phyloP scores from a whole-genome alignment of 2,888 invertebrate species.

The Drosophila recens region DNA sequence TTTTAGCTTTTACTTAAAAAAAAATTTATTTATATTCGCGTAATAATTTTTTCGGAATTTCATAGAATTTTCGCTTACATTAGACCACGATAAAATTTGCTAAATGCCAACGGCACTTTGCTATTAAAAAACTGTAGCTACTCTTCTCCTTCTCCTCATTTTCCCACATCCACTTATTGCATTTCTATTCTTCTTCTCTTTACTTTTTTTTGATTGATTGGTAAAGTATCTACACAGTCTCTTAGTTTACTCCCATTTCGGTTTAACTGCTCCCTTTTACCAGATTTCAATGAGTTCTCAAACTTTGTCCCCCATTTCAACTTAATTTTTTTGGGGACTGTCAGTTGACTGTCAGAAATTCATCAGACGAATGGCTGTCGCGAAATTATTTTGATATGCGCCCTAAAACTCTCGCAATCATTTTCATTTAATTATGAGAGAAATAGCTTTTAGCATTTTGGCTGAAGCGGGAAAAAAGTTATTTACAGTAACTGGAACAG shows the following conservation, averaged over 20 bases:
- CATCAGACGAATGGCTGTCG: conserved; percentile 23
- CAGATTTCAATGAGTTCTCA: neutral
- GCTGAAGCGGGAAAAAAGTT: conserved; percentile 19
- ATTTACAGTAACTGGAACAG: conserved; percentile 48
- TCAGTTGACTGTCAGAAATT: conserved; percentile 28
- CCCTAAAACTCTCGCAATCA: conserved; percentile 24
- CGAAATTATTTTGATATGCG: conserved; percentile 37
- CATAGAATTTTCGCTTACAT: neutral
- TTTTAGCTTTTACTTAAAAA: no score
- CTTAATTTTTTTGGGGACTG: conserved; percentile 2
- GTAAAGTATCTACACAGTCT: conserved; percentile 13
- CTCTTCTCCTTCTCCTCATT: conserved; percentile 15
- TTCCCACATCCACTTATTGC: neutral
- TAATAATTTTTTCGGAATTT: no score
- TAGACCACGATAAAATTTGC: conserved; percentile 29
- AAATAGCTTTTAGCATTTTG: conserved; percentile 3
- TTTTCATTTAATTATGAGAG: conserved; percentile 59
- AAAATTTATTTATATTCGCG: no score
- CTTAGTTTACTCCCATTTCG: conserved; percentile 1
- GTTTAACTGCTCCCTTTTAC: neutral
- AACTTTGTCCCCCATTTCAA: conserved; percentile 5
- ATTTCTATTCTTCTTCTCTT: neutral
- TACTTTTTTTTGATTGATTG: conserved; percentile 60
- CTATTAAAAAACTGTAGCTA: conserved; percentile 50
- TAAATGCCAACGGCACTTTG: conserved; percentile 45